A percentile compares a stretch with the other conserved stretches of the same genome.
phyloP scores from a whole-genome alignment of 1,140 invertebrate genomes.

The Drosophila parabipectinata region DNA sequence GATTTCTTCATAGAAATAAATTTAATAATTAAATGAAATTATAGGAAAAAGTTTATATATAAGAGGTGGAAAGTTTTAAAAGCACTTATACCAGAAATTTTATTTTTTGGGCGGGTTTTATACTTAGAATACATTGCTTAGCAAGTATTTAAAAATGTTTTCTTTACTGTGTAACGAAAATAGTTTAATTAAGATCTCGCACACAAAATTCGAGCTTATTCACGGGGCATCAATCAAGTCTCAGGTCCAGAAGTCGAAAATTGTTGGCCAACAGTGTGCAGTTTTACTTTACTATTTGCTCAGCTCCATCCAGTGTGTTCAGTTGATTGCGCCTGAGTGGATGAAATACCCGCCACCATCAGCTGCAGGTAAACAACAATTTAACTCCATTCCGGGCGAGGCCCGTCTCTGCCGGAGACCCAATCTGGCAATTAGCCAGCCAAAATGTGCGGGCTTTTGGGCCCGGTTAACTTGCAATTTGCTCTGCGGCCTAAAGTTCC shows the following conservation, averaged over 20 bases:
- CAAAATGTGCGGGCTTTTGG: slow-evolving; percentile 47
- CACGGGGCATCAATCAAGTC: slow-evolving; percentile 37
- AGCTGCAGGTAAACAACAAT: slow-evolving; percentile 57
- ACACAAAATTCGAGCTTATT: neutral
- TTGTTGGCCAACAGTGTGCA: slow-evolving; percentile 22
- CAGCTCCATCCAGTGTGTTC: slow-evolving; percentile 4
- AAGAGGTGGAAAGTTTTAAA: no score
- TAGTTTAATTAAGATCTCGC: slow-evolving; percentile 36
- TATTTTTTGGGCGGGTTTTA: no score
- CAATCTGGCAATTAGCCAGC: slow-evolving; percentile 41
- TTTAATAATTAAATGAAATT: neutral
- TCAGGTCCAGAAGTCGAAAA: slow-evolving; percentile 37
- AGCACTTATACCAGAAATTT: no score
- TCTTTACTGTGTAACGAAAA: slow-evolving; percentile 5
- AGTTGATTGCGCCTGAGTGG: slow-evolving; percentile 28
- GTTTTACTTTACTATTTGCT: slow-evolving; percentile 13
- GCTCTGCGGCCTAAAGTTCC: slow-evolving; percentile 6
- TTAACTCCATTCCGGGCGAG: slow-evolving; percentile 25
- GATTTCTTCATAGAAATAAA: neutral
- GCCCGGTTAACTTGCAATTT: slow-evolving; percentile 50
- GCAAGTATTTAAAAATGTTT: neutral
- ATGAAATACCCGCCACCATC: slow-evolving; percentile 31
- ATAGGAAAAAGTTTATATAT: neutral
- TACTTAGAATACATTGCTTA: no score
- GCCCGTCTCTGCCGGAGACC: neutral